Conservation (phyloP, 2,797 vertebrate species). For the Cercopithecus neglectus region DNA sequence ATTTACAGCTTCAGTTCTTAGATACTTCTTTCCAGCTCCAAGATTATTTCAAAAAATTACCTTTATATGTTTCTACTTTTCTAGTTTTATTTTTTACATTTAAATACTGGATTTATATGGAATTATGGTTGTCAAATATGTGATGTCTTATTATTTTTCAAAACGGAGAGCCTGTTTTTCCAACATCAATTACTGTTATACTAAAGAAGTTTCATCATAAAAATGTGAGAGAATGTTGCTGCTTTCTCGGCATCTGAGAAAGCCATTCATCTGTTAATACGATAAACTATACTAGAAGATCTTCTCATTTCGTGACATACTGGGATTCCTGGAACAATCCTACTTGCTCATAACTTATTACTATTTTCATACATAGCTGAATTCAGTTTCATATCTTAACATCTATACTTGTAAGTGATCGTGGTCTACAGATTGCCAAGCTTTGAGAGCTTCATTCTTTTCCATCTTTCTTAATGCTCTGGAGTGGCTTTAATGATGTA, state of each 20-base stretch:
- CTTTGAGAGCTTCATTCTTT: not conserved
- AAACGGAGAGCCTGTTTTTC: not conserved
- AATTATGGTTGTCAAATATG: not conserved
- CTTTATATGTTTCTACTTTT: not conserved
- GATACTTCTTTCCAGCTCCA: not conserved
- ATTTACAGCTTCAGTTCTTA: not conserved
- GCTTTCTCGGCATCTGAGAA: not conserved
- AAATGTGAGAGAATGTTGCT: not conserved
- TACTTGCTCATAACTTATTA: not conserved
- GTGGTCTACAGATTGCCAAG: not conserved
- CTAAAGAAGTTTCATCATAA: not conserved
- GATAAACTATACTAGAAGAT: not conserved
- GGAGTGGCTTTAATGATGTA: not conserved
- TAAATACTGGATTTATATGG: not conserved
- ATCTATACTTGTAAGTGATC: not conserved
- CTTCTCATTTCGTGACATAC: fast-evolving
- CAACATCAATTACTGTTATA: not conserved
- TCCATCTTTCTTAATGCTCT: not conserved
- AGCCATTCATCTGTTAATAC: not conserved
- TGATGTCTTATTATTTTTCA: not conserved
- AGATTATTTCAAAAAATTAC: not conserved
- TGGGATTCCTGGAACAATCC: not conserved
- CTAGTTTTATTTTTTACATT: not conserved
- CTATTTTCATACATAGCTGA: fast-evolving
- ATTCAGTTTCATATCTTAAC: not conserved